Conservation (phyloP, 2,888 invertebrate species). For the Drosophila limbata region DNA sequence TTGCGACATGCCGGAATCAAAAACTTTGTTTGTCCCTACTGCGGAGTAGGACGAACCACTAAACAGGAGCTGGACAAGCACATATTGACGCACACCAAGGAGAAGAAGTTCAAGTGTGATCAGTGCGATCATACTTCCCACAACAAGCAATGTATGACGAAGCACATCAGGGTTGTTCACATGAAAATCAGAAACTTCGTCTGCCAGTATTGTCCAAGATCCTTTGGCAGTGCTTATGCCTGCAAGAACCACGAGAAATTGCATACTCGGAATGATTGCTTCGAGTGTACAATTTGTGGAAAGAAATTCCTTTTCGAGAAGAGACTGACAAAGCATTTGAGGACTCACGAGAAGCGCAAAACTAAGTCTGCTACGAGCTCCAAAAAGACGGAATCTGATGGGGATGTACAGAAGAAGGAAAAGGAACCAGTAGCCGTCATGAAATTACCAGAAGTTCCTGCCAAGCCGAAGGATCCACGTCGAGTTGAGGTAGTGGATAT, state of each 20-base stretch:
- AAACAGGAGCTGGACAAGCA: slow-evolving; percentile 83
- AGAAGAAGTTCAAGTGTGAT: slow-evolving; percentile 81
- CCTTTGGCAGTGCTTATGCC: slow-evolving; percentile 81
- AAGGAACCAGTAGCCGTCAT: not conserved
- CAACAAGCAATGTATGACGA: slow-evolving; percentile 79
- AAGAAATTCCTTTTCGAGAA: slow-evolving; percentile 81
- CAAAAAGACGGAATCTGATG: slow-evolving; percentile 10
- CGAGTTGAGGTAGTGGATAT: slow-evolving; percentile 67
- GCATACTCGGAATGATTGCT: slow-evolving; percentile 81
- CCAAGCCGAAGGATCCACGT: slow-evolving; percentile 44
- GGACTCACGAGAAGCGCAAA: slow-evolving; percentile 82
- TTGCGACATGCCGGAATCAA: slow-evolving; percentile 84
- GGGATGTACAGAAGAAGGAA: not conserved
- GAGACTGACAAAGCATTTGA: slow-evolving; percentile 78
- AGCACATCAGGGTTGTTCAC: slow-evolving; percentile 82
- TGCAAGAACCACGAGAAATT: slow-evolving; percentile 82
- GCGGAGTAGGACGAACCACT: slow-evolving; percentile 83
- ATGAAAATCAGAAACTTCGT: slow-evolving; percentile 82
- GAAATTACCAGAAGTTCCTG: not conserved
- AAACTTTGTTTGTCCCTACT: slow-evolving; percentile 83
- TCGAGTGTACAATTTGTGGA: slow-evolving; percentile 82
- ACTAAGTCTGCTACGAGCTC: slow-evolving; percentile 22
- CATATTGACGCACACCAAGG: slow-evolving; percentile 83
- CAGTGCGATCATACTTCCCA: slow-evolving; percentile 80
- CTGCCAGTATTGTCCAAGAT: slow-evolving; percentile 82